These are phyloP conservation scores for Lydus trimaculatus DNA, from an alignment of 2,888 invertebrate genomes.

Conservation along the genomic window DNA sequence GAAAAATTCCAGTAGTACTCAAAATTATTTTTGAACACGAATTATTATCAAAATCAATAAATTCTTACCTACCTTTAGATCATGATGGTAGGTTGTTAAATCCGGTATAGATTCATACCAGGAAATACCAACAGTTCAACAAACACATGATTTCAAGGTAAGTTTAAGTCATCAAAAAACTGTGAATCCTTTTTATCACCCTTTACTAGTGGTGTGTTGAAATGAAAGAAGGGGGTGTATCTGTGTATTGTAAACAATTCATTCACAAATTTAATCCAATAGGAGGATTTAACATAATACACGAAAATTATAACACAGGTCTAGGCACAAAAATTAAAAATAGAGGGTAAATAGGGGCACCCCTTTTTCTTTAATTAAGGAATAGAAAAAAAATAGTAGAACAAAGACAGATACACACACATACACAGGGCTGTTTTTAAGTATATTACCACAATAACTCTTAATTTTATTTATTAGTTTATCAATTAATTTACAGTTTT, in stretches of 20 bases:
- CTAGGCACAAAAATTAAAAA: not conserved
- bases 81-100: conserved; percentile 4
- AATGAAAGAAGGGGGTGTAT: not conserved
- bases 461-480: not conserved
- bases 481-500: not conserved
- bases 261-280: not conserved
- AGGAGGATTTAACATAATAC: not conserved
- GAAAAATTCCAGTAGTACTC: no score
- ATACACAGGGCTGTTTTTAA: not conserved
- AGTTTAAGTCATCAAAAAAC: not conserved
- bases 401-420: not conserved
- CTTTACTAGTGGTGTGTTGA: not conserved
- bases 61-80: not conserved
- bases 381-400: not conserved
- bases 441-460: not conserved
- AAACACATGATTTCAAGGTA: not conserved
- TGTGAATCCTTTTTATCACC: not conserved
- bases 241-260: not conserved
- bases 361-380: not conserved
- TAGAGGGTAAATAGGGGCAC: not conserved
- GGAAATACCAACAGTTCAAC: not conserved
- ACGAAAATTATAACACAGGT: not conserved
- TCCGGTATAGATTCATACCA: not conserved
- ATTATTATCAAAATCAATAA: conserved; percentile 2
- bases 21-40: not conserved